Base-by-base conservation (phyloP, 2,888 invertebrate genomes). In the Podabrus alpinus region DNA sequence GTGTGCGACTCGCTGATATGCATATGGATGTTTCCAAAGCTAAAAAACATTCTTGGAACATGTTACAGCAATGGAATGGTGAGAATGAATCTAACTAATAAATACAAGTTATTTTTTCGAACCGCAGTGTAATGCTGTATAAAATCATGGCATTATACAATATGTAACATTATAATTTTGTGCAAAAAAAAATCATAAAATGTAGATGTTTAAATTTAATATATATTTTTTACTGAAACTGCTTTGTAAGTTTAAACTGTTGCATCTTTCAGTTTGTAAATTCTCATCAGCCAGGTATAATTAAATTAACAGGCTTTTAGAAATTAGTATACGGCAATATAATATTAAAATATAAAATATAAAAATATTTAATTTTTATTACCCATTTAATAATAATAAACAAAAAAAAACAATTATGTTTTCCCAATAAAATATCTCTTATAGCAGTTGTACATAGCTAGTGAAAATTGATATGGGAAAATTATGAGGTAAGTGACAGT, bases 401-500 rank as follows among this genome's bases (percentile, higher is more conserved):
- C 21, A 64, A 64, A 19, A 19, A 29, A 45, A 45, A 45, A 45
- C 45, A 45, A 45, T 45, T 45, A 45, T 7, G 45, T n/a, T 64
- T 61, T 61, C 61, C 61, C 61, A 61, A 45, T 45, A 45, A 61
- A 61, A 15, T 19, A 21, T n/a, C 4, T 21, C 17, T 64, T 64
- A 64, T 21, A n/a, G 62, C 21, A 64, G 62, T 21, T 64, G 19
- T n/a, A n/a, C n/a, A n/a, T n/a, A 64, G 21, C 21, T n/a, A 64
- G 19, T 17, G 21, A 64, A 64, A 19, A 16, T 19, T 19, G 17
- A 19, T 62, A 70, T 62, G 64, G 17, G 64, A 70, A 61, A 70
- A 64, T 70, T 70, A 70, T 24, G 70, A 70, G 70, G n/a, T 64
- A 64, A 70, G 29, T 70, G 70, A 70, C 70, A 70, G 70, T 70